A percentile compares a stretch with the other conserved stretches of the same genome.
These are phyloP conservation scores for Osmerus eperlanus DNA, from an alignment of 2,113 vertebrate genomes.

Conservation along the genomic window DNA sequence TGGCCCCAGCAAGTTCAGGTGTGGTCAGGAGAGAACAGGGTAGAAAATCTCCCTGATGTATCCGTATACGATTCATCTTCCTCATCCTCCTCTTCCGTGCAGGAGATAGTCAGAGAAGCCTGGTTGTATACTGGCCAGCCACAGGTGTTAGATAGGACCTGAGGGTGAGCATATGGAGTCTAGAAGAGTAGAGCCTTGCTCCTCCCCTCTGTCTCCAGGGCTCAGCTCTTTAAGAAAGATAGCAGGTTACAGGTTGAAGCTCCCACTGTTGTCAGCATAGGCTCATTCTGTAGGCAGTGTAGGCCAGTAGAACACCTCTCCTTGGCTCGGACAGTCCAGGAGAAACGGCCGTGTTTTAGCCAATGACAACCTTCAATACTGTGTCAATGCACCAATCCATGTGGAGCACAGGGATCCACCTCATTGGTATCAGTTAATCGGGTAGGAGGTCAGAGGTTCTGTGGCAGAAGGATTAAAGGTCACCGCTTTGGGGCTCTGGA, in stretches of 20 bases:
- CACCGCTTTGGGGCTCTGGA: constrained; percentile 93
- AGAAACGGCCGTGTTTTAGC: too few species aligned
- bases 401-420: background rate
- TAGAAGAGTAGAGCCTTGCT: too few species aligned
- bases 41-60: constrained; percentile 5
- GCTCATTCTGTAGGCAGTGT: too few species aligned
- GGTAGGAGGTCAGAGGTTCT: constrained; percentile 23
- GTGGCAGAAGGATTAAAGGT: constrained; percentile 78
- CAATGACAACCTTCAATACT: background rate
- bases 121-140: background rate
- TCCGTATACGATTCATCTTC: too few species aligned
- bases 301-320: too few species aligned
- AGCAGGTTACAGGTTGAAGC: background rate
- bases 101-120: too few species aligned
- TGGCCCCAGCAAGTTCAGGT: constrained; percentile 35
- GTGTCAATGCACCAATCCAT: background rate
- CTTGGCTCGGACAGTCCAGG: too few species aligned
- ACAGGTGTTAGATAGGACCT: background rate
- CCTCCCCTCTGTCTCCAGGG: background rate
- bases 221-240: background rate
- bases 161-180: background rate
- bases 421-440: background rate
- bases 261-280: background rate
- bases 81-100: too few species aligned
- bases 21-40: constrained; percentile 9